phyloP scores from a whole-genome alignment of 1,140 invertebrate species.

The Habropoda laboriosa region DNA sequence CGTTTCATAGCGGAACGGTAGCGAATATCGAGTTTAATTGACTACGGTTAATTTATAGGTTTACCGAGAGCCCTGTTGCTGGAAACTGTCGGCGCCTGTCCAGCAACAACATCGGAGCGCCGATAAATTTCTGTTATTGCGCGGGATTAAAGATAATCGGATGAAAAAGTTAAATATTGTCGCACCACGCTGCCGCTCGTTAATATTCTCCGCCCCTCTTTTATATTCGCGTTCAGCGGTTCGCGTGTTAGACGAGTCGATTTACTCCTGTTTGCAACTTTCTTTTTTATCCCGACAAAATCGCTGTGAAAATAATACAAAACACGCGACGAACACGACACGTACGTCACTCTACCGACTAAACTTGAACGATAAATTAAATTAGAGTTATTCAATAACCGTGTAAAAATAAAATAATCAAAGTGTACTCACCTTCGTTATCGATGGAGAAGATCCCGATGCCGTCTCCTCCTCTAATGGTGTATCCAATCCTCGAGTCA shows the following conservation, averaged over 20 bases:
- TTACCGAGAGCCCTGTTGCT: background rate
- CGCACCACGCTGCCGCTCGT: background rate
- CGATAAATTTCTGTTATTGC: constrained; percentile 29
- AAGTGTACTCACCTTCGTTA: constrained; percentile 88
- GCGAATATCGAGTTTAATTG: constrained; percentile 22
- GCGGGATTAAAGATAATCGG: constrained; percentile 20
- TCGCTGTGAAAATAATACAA: background rate
- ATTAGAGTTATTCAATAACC: too few relatives aligned
- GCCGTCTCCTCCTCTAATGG: constrained; percentile 93
- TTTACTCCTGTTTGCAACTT: background rate
- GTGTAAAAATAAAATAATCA: background rate
- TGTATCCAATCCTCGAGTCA: constrained; percentile 92
- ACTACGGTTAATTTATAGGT: constrained; percentile 22
- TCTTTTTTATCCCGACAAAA: background rate
- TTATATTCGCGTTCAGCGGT: background rate
- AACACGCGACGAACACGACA: background rate
- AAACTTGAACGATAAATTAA: too few relatives aligned
- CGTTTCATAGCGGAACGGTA: background rate
- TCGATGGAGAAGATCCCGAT: constrained; percentile 96
- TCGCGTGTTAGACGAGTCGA: background rate
- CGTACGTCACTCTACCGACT: too few relatives aligned
- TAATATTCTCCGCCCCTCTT: background rate
- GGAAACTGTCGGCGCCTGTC: background rate
- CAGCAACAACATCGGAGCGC: background rate
- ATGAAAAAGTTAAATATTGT: constrained; percentile 37